Conservation (phyloP, 1,140 invertebrate species). For the Paracyclopina nana region DNA sequence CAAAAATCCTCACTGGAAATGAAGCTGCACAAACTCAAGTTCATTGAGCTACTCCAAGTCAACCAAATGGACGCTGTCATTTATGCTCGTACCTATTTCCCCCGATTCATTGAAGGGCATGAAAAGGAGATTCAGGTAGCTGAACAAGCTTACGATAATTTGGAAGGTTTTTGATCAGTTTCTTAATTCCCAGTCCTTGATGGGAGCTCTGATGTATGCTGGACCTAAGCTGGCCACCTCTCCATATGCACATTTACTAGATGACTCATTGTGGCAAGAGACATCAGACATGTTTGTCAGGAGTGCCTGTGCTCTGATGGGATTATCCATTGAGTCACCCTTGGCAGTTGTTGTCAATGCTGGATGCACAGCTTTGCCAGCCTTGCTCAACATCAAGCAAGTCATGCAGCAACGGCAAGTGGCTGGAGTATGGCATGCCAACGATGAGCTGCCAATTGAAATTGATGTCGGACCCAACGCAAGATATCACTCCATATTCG, state of each 20-base stretch:
- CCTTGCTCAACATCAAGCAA: constrained; percentile 80
- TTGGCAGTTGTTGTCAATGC: constrained; percentile 52
- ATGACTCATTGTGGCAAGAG: constrained; percentile 57
- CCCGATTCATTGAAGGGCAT: constrained; percentile 54
- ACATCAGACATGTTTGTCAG: constrained; percentile 75
- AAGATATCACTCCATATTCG: constrained; percentile 91
- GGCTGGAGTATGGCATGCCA: constrained; percentile 61
- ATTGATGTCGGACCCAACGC: constrained; percentile 67
- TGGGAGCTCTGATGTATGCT: constrained; percentile 67
- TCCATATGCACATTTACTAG: constrained; percentile 55
- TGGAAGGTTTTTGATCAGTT: too few relatives aligned
- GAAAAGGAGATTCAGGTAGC: constrained; percentile 69
- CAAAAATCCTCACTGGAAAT: constrained; percentile 55
- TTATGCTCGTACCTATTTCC: constrained; percentile 67
- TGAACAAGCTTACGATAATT: too few relatives aligned
- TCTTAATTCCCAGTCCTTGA: too few relatives aligned
- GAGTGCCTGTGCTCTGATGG: constrained; percentile 74
- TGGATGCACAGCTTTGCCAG: constrained; percentile 76
- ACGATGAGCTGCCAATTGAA: constrained; percentile 85
- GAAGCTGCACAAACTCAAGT: constrained; percentile 54
- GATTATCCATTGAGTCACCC: constrained; percentile 67
- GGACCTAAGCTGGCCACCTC: constrained; percentile 54
- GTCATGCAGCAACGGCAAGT: constrained; percentile 90
- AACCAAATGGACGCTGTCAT: constrained; percentile 51
- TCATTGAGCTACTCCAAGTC: constrained; percentile 46